phyloP scores from a whole-genome alignment of 2,113 vertebrate species.

The Nesogale talazaci region DNA sequence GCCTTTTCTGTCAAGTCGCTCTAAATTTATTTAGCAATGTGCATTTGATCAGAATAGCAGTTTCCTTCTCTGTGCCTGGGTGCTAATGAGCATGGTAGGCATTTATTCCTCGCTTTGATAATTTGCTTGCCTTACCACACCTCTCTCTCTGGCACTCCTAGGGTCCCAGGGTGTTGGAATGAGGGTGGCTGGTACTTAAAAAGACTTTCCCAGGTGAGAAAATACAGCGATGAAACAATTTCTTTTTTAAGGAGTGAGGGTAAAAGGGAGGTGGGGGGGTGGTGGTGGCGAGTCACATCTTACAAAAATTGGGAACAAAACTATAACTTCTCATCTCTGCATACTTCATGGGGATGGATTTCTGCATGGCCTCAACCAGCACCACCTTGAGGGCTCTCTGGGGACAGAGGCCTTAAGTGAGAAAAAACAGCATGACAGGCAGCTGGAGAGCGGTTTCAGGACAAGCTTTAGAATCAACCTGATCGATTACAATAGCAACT shows the following conservation, averaged over 20 bases:
- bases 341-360: background rate
- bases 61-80: conserved; percentile 51
- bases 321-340: background rate
- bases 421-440: background rate
- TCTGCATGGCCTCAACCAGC: background rate
- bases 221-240: conserved; percentile 62
- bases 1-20: conserved; percentile 8
- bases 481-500: background rate
- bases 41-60: conserved; percentile 63
- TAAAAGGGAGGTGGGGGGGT: background rate
- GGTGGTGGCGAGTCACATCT: background rate
- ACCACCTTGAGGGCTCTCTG: background rate
- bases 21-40: conserved; percentile 59
- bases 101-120: conserved; percentile 45
- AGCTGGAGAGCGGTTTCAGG: background rate
- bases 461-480: background rate
- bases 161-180: conserved; percentile 59
- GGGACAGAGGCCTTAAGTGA: background rate
- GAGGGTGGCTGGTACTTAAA: conserved; percentile 61
- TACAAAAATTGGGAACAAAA: conserved; percentile 9
- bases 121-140: conserved; percentile 57
- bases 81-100: conserved; percentile 62
- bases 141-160: conserved; percentile 50
- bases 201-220: conserved; percentile 64
- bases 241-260: conserved; percentile 71